Base-by-base conservation (phyloP, 2,113 vertebrate genomes). In the Equus przewalskii region DNA sequence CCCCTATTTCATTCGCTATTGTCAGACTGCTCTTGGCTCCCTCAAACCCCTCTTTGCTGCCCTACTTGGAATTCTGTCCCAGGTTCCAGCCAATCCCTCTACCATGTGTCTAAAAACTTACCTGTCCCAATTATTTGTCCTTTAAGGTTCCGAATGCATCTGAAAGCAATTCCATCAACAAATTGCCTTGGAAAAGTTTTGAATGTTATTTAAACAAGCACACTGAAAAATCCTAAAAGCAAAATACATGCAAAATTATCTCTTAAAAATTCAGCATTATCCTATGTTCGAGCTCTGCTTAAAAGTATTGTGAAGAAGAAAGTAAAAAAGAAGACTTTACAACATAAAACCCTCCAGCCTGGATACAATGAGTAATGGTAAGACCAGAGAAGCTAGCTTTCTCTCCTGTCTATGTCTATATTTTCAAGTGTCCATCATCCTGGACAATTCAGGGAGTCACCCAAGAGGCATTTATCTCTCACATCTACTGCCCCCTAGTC, bases 151-250 rank as follows among this genome's bases (percentile, higher is more conserved):
- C 73, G 24, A 19, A 36, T 60, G 58, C 21, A 64, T 51, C 24
- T 96, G 91, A 93, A 93, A 70, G 30, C 36, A 85, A 79, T 85
- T 72, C 36, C n/a, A 80, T 73, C 80, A 90, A 62, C 18, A 91
- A 75, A 60, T 7, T 67, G 22, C 49, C 58, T 51, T 51, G 46
- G 75, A 46, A 73, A 67, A 33, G 67, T 81, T 87, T 56, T 65
- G 16, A 73, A 64, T 72, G 44, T 54, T 64, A 56, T 81, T 94
- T 75, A 86, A 96, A 69, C 19, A 91, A 80, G 49, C 24, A 86
- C 46, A 67, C 7, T 75, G 56, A 94, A 41, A 84, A 89, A 75
- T 78, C 14, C 22, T 91, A 94, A 91, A 64, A 72, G 54, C 76
- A 91, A 72, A 91, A 88, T 62, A 88, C 28, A 65, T 30, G 15